Conservation (phyloP, 2,113 vertebrate species). For the Catharus minimus region DNA sequence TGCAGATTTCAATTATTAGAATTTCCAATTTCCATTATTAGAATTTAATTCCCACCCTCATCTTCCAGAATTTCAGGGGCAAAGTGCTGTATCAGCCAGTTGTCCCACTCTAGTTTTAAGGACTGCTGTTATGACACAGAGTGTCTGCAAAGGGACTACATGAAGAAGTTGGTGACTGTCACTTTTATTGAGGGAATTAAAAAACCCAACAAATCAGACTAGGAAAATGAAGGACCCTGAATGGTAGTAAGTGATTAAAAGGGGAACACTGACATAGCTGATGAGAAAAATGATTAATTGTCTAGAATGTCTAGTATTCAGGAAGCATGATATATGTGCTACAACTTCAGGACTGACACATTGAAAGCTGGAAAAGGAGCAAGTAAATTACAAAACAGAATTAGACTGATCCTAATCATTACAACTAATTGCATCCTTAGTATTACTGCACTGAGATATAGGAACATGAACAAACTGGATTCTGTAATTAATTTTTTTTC, state of each 20-base stretch:
- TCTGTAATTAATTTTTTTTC: background rate
- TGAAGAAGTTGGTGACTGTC: background rate
- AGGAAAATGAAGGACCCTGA: background rate
- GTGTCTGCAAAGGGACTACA: background rate
- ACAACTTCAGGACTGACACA: background rate
- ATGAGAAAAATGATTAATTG: background rate
- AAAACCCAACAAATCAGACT: background rate
- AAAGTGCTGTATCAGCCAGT: background rate
- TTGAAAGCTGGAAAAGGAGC: background rate
- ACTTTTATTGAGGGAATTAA: background rate
- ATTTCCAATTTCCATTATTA: background rate
- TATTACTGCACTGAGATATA: background rate
- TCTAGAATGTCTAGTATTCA: background rate
- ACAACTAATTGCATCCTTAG: background rate
- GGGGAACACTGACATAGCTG: background rate
- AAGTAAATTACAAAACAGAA: background rate
- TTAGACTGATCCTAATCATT: background rate
- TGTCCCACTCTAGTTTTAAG: background rate
- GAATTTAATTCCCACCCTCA: background rate
- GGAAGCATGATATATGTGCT: background rate
- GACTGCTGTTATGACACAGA: background rate
- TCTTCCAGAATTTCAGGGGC: background rate
- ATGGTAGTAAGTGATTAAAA: background rate
- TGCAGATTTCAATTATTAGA: background rate
- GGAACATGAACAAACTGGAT: background rate